These are phyloP conservation scores for Plebejus anna DNA, from an alignment of 2,888 invertebrate genomes.

Conservation along the genomic window DNA sequence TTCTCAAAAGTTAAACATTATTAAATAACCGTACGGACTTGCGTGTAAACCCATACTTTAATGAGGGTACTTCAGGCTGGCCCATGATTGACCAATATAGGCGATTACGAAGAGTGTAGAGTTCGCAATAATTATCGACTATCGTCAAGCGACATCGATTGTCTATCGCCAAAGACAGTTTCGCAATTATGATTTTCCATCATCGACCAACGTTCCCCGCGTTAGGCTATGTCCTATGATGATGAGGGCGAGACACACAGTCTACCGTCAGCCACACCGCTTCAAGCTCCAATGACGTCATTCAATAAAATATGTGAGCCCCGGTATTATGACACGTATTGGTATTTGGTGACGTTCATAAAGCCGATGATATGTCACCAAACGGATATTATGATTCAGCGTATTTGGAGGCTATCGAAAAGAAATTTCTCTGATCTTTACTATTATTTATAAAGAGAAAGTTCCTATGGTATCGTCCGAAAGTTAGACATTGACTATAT, in stretches of 20 bases:
- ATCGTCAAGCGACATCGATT: too few species aligned
- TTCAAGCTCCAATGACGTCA: background rate
- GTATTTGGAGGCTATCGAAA: conserved; percentile 20
- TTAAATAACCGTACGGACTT: too few species aligned
- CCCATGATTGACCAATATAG: background rate
- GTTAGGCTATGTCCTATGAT: too few species aligned
- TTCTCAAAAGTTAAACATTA: background rate
- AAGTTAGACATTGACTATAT: background rate
- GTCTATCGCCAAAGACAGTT: background rate
- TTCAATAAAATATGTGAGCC: background rate
- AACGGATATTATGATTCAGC: conserved; percentile 26
- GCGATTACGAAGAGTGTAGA: background rate
- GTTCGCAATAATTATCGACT: too few species aligned
- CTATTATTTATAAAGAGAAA: conserved; percentile 22
- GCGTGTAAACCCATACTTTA: background rate
- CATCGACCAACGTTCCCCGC: too few species aligned
- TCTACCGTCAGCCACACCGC: background rate
- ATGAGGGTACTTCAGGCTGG: background rate
- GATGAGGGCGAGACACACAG: background rate
- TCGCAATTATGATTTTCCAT: too few species aligned
- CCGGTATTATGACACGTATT: background rate
- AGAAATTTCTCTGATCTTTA: conserved; percentile 24
- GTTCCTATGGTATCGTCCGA: conserved; percentile 14
- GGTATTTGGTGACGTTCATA: background rate
- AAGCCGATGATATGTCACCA: conserved; percentile 1